Base-by-base conservation (phyloP, 2,888 invertebrate genomes). In the Holacanthella duospinosa region DNA sequence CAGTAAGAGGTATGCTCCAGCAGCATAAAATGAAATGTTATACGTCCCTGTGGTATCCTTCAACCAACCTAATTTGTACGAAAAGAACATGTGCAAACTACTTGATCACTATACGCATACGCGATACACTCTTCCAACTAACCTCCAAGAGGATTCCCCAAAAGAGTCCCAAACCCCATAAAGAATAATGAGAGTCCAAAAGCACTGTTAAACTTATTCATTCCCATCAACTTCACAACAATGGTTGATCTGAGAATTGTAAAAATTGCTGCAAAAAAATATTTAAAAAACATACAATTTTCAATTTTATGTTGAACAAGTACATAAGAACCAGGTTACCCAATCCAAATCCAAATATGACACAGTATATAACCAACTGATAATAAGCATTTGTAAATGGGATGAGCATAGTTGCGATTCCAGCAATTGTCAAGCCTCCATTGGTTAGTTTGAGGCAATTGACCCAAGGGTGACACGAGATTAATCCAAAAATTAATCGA, bases 201-300 rank as follows among this genome's bases (percentile, higher is more conserved):
- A 2, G 81, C 81, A 75, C 81, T 82, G 55, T 82, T 82, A 63
- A 83, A 75, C 61, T 78, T 78, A 64, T 82, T 80, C 62, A 82
- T 74, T 2, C 82, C 82, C 59, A 83, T 74, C 60, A 83, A 74
- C 71, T 83, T 80, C 71, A 81, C 80, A 61, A 83, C 82, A 65
- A 95, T 83, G 66, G 97, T 89, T 4, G 97, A 94, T 63, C 96
- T 85, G 48, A 97, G 81, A 0, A 96, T 92, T 12, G 94, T 91
- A 77, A 95, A 97, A 74, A 90, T 90, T 29, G 96, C 96, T 93
- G 83, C 67, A 67, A 66, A 68, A 56, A 56, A n/a, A 28, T 24
- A 28, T 53, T 53, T 6, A 36, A 36, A 36, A 36, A 16, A 36
- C 54, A 53, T n/a, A 6, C 9, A 56, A 6, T 6, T 25, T 56